phyloP scores from a whole-genome alignment of 2,113 vertebrate genomes.

The Lagopus leucura region DNA sequence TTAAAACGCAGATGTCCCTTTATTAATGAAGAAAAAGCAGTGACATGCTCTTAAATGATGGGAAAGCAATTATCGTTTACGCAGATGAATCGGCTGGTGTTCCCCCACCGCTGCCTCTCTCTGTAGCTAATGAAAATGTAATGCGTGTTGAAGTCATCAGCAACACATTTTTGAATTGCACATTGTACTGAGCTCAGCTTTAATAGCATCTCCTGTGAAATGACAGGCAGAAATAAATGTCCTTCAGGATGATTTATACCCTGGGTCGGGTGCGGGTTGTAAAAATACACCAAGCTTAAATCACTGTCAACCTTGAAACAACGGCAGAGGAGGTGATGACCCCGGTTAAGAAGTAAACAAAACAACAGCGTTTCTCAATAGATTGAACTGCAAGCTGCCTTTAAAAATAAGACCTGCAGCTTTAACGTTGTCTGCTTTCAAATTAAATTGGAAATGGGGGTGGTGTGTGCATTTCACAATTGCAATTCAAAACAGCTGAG shows the following conservation, averaged over 20 bases:
- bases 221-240: constrained; percentile 61
- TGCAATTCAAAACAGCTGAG: not conserved
- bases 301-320: constrained; percentile 62
- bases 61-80: constrained; percentile 13
- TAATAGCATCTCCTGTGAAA: constrained; percentile 44
- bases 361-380: not conserved
- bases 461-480: not conserved
- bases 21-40: constrained; percentile 8
- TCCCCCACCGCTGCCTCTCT: not conserved
- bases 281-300: constrained; percentile 62
- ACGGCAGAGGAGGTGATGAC: constrained; percentile 13
- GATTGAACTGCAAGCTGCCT: not conserved
- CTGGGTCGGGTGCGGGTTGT: constrained; percentile 26
- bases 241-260: constrained; percentile 65
- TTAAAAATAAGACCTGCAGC: not conserved
- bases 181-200: not conserved
- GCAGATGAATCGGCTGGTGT: not conserved
- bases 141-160: not conserved
- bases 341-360: constrained; percentile 16
- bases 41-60: not conserved
- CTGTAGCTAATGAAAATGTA: constrained; percentile 21
- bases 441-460: not conserved
- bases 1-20: not conserved
- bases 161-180: not conserved
- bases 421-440: not conserved